Evolutionary conservation across 2,888 invertebrate genomes (phyloP), one percentile per base, ranked within the genome.

Genomic region (Xylota segnis): DNA sequence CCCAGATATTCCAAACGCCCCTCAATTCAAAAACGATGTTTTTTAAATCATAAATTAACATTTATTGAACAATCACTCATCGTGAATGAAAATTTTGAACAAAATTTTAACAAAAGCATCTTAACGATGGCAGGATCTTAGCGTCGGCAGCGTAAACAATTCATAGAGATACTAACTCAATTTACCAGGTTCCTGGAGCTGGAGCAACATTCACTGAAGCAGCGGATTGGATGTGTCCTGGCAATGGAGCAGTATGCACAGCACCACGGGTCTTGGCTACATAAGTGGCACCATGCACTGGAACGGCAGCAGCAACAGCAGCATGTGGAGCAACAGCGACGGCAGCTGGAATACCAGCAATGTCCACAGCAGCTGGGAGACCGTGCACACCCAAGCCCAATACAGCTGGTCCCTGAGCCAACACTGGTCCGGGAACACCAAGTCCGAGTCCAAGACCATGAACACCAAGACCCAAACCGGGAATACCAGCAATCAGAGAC

Each of bases 261-360:
- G 91, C 91, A 52, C 91, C 91, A 74, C 91, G 91, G 54, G 90
- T 91, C 86, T 91, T 89, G 37, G 91, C 91, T 43, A 91, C 91
- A 45, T 91, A 91, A 56, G 88, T 89, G 18, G 90, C 90, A 71
- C 90, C 90, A 87, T 89, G 90, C 90, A 37, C 78, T 37, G 87
- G 83, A 54, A 86, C 77, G 47, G 79, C 87, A 70, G 83, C 82
- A 75, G 75, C 87, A 76, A 84, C 70, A 34, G 87, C 86, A 34
- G 75, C 65, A 63, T 75, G 68, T 50, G 76, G 91, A 87, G 90
- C 58, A 90, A 92, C 14, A 88, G 90, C 77, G 4, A 70, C 54
- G 10, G 70, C 70, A 50, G 79, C 70, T 78, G 78, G 79, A 50
- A 72, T 29, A 32, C 58, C 71, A 58, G 72, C 59, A 59, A 68